Percentiles rank a stretch among this genome's conserved stretches.
These are phyloP conservation scores for Myiagra hebetior DNA, from an alignment of 2,113 vertebrate genomes.

Conservation along the genomic window DNA sequence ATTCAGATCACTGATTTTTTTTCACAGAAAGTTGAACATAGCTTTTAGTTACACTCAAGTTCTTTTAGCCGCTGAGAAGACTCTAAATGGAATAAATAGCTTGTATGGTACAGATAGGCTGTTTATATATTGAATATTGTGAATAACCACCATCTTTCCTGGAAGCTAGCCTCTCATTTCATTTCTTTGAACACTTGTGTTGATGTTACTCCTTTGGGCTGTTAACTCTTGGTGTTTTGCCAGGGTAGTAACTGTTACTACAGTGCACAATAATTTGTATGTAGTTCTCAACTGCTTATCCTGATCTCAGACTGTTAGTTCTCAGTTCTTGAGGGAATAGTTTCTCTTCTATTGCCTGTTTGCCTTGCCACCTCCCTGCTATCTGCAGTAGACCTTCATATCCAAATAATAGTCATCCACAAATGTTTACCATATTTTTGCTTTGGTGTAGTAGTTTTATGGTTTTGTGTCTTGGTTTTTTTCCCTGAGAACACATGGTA, in stretches of 20 bases:
- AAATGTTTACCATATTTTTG: not conserved
- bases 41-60: not conserved
- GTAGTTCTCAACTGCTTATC: not conserved
- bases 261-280: not conserved
- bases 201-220: not conserved
- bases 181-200: not conserved
- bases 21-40: not conserved
- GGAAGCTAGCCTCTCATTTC: not conserved
- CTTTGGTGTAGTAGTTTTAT: not conserved
- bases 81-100: not conserved
- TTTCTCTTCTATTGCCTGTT: not conserved
- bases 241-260: not conserved
- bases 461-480: not conserved
- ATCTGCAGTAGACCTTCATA: not conserved
- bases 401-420: not conserved
- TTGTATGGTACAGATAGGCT: not conserved
- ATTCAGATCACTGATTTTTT: not conserved
- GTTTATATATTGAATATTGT: not conserved
- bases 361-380: not conserved
- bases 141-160: not conserved
- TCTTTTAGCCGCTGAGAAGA: not conserved
- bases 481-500: rapidly evolving
- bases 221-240: not conserved
- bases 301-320: not conserved
- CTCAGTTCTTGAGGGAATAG: not conserved